A percentile compares a stretch with the other conserved stretches of the same genome.
phyloP scores from a whole-genome alignment of 2,888 invertebrate species.

The Pyrocoelia pectoralis region DNA sequence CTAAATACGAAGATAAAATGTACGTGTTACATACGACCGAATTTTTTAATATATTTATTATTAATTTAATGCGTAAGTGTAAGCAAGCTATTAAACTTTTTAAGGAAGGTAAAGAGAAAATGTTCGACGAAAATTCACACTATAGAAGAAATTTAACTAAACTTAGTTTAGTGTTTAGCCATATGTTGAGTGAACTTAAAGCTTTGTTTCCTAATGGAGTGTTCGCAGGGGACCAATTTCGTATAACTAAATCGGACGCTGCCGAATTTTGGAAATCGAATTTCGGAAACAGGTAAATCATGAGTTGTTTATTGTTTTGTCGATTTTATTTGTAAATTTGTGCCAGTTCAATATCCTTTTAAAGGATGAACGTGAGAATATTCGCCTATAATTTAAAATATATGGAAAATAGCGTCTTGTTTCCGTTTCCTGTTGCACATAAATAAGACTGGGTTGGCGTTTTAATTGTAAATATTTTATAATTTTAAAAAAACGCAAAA shows the following conservation, averaged over 20 bases:
- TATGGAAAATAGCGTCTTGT: too few species aligned
- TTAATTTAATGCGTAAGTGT: constrained; percentile 97
- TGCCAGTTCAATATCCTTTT: too few species aligned
- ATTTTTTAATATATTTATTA: constrained; percentile 97
- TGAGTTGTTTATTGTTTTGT: too few species aligned
- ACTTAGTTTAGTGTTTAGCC: constrained; percentile 97
- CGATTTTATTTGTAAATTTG: too few species aligned
- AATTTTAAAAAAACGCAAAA: too few species aligned
- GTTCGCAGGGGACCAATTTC: constrained; percentile 96
- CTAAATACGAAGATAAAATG: constrained; percentile 97
- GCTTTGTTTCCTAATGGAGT: constrained; percentile 97
- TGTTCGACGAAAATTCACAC: constrained; percentile 97
- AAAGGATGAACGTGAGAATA: too few species aligned
- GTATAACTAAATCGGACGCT: constrained; percentile 99
- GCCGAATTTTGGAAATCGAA: constrained; percentile 97
- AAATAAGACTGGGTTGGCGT: constrained; percentile 9
- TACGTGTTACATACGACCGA: constrained; percentile 91
- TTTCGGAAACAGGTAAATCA: constrained; percentile 90
- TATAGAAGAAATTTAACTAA: constrained; percentile 96
- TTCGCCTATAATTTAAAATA: too few species aligned
- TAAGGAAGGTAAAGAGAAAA: constrained; percentile 97
- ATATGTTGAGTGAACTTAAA: constrained; percentile 99
- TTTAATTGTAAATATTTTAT: too few species aligned
- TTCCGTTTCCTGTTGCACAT: too few species aligned
- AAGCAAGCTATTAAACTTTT: constrained; percentile 98